Percentiles rank a stretch among this genome's conserved stretches.
Conservation (phyloP, 1,140 invertebrate species). For the Papilio dardanus region DNA sequence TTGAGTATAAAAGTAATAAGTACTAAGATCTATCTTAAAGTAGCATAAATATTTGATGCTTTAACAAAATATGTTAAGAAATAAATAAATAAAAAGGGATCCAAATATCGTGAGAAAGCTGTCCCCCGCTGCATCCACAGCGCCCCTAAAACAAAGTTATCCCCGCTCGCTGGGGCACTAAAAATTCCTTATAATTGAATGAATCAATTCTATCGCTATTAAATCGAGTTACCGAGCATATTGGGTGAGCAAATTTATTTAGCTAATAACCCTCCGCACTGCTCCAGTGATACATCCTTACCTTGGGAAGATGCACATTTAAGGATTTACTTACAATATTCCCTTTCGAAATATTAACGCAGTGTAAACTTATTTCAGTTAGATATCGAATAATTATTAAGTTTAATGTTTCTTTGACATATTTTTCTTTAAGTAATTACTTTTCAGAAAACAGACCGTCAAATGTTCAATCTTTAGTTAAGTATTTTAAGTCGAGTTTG, state of each 20-base stretch:
- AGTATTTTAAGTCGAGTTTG: too few relatives aligned
- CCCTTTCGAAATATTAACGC: too few relatives aligned
- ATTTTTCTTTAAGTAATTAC: not conserved
- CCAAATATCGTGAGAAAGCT: conserved; percentile 62
- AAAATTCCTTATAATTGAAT: conserved; percentile 83
- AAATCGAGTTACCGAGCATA: conserved; percentile 82
- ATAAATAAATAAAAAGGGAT: conserved; percentile 62
- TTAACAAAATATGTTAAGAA: conserved; percentile 47
- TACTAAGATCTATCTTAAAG: conserved; percentile 17
- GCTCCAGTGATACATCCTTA: conserved; percentile 65
- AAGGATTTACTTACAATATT: too few relatives aligned
- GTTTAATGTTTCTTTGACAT: too few relatives aligned
- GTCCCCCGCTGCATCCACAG: conserved; percentile 47
- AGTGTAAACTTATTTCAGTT: too few relatives aligned
- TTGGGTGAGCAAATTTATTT: conserved; percentile 82
- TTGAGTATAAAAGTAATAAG: too few relatives aligned
- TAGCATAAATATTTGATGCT: conserved; percentile 24
- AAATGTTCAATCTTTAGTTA: not conserved
- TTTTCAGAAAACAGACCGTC: not conserved
- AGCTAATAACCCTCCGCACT: conserved; percentile 75
- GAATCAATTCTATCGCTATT: conserved; percentile 82
- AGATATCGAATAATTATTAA: too few relatives aligned
- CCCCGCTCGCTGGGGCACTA: conserved; percentile 74
- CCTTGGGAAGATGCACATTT: conserved; percentile 26
- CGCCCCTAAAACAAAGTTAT: conserved; percentile 70